A percentile compares a stretch with the other conserved stretches of the same genome.
phyloP scores from a whole-genome alignment of 2,113 vertebrate genomes.

The Potamarius usumacintae region DNA sequence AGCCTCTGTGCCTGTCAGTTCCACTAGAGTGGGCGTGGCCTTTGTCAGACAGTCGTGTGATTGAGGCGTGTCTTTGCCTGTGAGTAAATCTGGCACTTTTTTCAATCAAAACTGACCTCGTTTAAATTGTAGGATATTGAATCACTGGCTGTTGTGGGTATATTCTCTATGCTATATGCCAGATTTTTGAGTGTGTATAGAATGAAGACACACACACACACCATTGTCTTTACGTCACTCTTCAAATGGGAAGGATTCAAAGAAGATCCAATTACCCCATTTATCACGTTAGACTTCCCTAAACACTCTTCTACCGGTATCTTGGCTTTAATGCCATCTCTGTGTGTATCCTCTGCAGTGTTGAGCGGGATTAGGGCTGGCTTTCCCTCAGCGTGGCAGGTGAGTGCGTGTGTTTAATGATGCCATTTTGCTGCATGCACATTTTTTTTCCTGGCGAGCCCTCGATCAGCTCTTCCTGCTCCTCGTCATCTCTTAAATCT shows the following conservation, averaged over 20 bases:
- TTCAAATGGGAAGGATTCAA: not conserved
- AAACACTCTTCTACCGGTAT: not conserved
- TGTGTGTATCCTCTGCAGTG: conserved; percentile 24
- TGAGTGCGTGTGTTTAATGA: conserved; percentile 51
- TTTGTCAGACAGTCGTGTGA: not conserved
- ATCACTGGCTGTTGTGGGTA: not conserved
- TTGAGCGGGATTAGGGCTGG: conserved; percentile 13
- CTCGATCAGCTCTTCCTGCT: conserved; percentile 71
- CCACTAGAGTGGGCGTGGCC: not conserved
- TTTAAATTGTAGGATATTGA: not conserved
- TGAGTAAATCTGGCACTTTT: not conserved
- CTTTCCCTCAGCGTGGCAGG: conserved; percentile 37
- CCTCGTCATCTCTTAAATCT: conserved; percentile 77
- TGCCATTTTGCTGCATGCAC: conserved; percentile 70
- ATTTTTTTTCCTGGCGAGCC: conserved; percentile 66
- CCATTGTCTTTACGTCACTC: not conserved
- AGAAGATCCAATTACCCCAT: not conserved
- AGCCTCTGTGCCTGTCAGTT: not conserved
- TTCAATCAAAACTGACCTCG: not conserved
- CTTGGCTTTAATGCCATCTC: conserved; percentile 19
- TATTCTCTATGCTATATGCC: not conserved
- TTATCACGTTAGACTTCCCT: not conserved
- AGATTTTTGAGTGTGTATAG: not conserved
- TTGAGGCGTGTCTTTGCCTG: not conserved
- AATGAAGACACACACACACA: not conserved